These are phyloP conservation scores for Pocillopora grandis DNA, from an alignment of 92 coral and sea anemone genomes.

Conservation along the genomic window DNA sequence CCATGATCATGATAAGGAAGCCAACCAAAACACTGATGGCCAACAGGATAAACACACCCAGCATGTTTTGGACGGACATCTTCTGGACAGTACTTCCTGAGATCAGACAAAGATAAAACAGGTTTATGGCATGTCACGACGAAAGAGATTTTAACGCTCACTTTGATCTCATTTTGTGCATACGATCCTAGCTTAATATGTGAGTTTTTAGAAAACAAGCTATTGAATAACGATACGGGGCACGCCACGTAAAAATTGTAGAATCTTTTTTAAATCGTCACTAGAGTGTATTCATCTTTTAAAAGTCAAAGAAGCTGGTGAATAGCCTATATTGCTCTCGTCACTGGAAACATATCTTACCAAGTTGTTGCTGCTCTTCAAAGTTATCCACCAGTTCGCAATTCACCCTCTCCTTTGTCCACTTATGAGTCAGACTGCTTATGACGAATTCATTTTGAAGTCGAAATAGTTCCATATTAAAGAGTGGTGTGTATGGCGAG, in stretches of 20 bases:
- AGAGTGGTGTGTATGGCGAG: constrained; percentile 66
- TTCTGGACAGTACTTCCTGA: constrained; percentile 46
- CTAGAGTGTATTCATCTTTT: too few relatives aligned
- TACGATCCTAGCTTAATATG: too few relatives aligned
- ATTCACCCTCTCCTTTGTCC: constrained; percentile 47
- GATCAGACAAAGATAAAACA: not conserved
- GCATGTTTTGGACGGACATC: constrained; percentile 67
- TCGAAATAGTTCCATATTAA: constrained; percentile 68
- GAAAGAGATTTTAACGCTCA: not conserved
- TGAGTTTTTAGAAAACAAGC: too few relatives aligned
- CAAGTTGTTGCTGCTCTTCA: constrained; percentile 23
- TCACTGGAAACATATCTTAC: not conserved
- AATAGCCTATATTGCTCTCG: not conserved
- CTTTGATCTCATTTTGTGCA: too few relatives aligned
- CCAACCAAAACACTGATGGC: constrained; percentile 61
- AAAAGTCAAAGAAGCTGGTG: not conserved
- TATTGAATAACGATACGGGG: too few relatives aligned
- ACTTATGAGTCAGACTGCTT: constrained; percentile 55
- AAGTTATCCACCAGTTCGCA: constrained; percentile 58
- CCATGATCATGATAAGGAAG: constrained; percentile 56
- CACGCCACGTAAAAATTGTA: too few relatives aligned
- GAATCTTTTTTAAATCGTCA: too few relatives aligned
- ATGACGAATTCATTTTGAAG: constrained; percentile 65
- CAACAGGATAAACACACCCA: constrained; percentile 74
- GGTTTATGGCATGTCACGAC: not conserved